These are phyloP conservation scores for Euclidia mi DNA, from an alignment of 2,888 invertebrate species.

Conservation along the genomic window DNA sequence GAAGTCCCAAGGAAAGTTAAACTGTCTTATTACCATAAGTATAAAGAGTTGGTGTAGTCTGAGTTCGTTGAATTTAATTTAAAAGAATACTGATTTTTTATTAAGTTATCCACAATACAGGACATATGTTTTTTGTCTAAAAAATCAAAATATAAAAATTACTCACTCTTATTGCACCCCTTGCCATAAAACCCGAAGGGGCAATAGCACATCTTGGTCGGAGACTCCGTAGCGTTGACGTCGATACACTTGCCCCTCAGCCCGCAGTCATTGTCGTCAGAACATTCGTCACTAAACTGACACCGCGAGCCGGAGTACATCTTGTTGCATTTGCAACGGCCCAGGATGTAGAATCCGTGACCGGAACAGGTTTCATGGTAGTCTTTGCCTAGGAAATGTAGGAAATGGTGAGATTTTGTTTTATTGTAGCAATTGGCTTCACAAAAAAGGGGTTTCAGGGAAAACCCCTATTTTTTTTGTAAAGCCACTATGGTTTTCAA, in stretches of 20 bases:
- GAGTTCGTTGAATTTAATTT: too few species aligned
- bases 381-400: slow-evolving; percentile 90
- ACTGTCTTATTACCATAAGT: too few species aligned
- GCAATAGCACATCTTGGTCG: slow-evolving; percentile 96
- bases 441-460: too few species aligned
- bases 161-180: slow-evolving; percentile 95
- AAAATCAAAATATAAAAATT: slow-evolving; percentile 8
- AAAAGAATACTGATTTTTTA: too few species aligned
- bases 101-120: too few species aligned
- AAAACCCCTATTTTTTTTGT: too few species aligned
- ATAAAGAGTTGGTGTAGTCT: too few species aligned
- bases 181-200: slow-evolving; percentile 96
- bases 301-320: slow-evolving; percentile 95
- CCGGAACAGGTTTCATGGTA: slow-evolving; percentile 96
- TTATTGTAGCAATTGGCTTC: too few species aligned
- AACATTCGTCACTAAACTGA: slow-evolving; percentile 97
- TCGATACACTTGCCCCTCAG: slow-evolving; percentile 96
- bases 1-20: too few species aligned
- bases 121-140: too few species aligned
- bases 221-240: slow-evolving; percentile 94
- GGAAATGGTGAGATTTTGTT: background rate
- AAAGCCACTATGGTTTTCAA: too few species aligned
- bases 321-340: slow-evolving; percentile 95
- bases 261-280: slow-evolving; percentile 96
- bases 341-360: slow-evolving; percentile 94